A percentile compares a stretch with the other conserved stretches of the same genome.
Conservation (phyloP, 2,113 vertebrate species). For the Syngnathoides biaculeatus region DNA sequence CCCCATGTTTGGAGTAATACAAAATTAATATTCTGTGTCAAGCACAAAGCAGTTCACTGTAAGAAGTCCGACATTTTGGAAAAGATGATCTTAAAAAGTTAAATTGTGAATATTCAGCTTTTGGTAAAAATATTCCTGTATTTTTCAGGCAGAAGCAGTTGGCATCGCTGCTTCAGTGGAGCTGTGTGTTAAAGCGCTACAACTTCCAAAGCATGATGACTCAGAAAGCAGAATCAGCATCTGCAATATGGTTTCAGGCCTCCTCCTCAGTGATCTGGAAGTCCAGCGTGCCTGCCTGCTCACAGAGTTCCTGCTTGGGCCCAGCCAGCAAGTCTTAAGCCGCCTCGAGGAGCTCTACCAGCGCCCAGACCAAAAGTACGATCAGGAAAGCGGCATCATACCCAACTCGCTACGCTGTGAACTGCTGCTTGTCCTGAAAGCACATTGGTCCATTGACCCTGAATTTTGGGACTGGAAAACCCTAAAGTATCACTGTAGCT, state of each 20-base stretch:
- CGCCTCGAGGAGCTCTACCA: slow-evolving; percentile 86
- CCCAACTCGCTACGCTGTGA: slow-evolving; percentile 96
- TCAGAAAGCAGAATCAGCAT: slow-evolving; percentile 86
- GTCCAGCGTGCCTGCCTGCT: slow-evolving; percentile 92
- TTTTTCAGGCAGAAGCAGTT: slow-evolving; percentile 78
- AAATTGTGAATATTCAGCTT: neutral
- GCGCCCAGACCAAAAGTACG: slow-evolving; percentile 92
- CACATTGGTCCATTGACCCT: slow-evolving; percentile 95
- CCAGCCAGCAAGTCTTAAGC: slow-evolving; percentile 79
- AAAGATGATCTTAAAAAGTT: neutral
- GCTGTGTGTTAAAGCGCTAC: slow-evolving; percentile 92
- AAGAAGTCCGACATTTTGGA: neutral
- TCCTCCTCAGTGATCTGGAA: slow-evolving; percentile 91
- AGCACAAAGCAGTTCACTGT: neutral
- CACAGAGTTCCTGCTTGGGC: slow-evolving; percentile 90
- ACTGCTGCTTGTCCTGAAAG: slow-evolving; percentile 89
- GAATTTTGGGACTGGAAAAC: slow-evolving; percentile 99
- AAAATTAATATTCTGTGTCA: no score
- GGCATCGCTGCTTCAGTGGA: slow-evolving; percentile 86
- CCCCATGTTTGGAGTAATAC: no score
- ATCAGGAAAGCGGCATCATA: slow-evolving; percentile 86
- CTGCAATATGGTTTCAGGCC: slow-evolving; percentile 90
- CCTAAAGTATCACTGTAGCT: slow-evolving; percentile 85
- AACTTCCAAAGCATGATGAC: slow-evolving; percentile 85
- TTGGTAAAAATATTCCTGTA: neutral